Percentiles rank a stretch among this genome's conserved stretches.
Conservation (phyloP, 2,797 vertebrate species). For the Sebastes elongatus region DNA sequence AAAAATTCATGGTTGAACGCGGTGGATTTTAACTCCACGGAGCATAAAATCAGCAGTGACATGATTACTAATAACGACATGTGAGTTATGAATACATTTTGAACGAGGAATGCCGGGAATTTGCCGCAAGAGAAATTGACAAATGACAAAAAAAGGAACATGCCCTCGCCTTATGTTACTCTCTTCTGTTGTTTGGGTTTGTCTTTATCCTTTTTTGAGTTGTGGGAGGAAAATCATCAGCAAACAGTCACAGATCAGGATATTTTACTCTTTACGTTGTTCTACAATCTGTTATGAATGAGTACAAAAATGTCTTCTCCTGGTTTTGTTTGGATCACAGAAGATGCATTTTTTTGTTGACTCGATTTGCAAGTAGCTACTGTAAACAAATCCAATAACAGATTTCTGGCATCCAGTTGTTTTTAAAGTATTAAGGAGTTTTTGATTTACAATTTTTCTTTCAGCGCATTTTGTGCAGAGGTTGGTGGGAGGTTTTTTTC, state of each 20-base stretch:
- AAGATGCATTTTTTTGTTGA: slow-evolving; percentile 22
- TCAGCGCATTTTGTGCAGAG: slow-evolving; percentile 26
- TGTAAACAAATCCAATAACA: slow-evolving; percentile 22
- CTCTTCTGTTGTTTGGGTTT: slow-evolving; percentile 42
- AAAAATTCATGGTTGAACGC: slow-evolving; percentile 64
- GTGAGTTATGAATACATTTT: slow-evolving; percentile 61
- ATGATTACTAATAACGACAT: slow-evolving; percentile 56
- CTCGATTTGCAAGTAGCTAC: slow-evolving; percentile 33
- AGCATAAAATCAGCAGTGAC: slow-evolving; percentile 72
- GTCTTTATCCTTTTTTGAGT: slow-evolving; percentile 27
- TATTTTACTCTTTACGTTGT: slow-evolving; percentile 46
- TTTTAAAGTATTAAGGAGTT: slow-evolving; percentile 55
- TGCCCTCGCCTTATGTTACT: slow-evolving; percentile 79
- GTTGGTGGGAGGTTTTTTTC: slow-evolving; percentile 43
- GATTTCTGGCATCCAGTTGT: slow-evolving; percentile 44
- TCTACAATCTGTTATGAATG: slow-evolving; percentile 45
- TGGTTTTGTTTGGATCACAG: slow-evolving; percentile 24
- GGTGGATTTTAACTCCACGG: slow-evolving; percentile 64
- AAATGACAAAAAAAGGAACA: slow-evolving; percentile 62
- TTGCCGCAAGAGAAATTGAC: slow-evolving; percentile 74
- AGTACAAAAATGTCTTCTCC: slow-evolving; percentile 8
- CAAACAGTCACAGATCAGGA: slow-evolving; percentile 36
- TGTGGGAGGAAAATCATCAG: slow-evolving; percentile 35
- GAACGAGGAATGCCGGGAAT: slow-evolving; percentile 63
- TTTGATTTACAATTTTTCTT: slow-evolving; percentile 56